Evolutionary conservation across 2,888 invertebrate species (phyloP).

Genomic region (Corythucha ciliata): DNA sequence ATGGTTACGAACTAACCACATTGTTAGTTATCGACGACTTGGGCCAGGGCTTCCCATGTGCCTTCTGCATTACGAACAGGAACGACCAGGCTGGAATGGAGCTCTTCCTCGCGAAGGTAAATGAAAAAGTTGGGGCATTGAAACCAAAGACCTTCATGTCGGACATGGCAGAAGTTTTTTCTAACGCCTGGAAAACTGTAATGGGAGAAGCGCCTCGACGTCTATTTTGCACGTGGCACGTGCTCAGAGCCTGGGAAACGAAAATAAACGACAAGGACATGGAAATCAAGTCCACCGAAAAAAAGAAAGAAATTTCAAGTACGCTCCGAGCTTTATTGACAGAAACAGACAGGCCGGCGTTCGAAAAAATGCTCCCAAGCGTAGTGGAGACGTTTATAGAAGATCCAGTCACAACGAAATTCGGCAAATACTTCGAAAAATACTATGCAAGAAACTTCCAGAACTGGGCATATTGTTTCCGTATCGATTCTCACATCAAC

Average conservation of each 20-base stretch:
- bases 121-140: conserved; percentile 6
- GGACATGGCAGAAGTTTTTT: conserved; percentile 21
- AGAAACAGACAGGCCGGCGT: conserved; percentile 1
- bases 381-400: background rate
- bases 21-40: background rate
- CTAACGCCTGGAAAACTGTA: conserved; percentile 23
- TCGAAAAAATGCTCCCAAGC: background rate
- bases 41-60: conserved; percentile 3
- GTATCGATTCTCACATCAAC: conserved; percentile 31
- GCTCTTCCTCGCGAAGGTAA: conserved; percentile 4
- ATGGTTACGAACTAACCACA: conserved; percentile 1
- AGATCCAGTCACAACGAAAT: background rate
- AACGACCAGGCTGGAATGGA: background rate
- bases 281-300: too few relatives aligned
- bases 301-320: too few relatives aligned
- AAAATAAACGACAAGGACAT: too few relatives aligned
- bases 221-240: conserved; percentile 19
- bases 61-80: background rate
- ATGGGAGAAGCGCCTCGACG: conserved; percentile 15
- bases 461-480: conserved; percentile 30
- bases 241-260: conserved; percentile 28
- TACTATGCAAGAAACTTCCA: background rate
- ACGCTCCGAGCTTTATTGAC: background rate
- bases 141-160: conserved; percentile 20
- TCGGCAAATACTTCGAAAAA: background rate